Percentiles rank a stretch among this genome's conserved stretches.
Conservation (phyloP, 2,113 vertebrate species). For the Irena cyanogastra region DNA sequence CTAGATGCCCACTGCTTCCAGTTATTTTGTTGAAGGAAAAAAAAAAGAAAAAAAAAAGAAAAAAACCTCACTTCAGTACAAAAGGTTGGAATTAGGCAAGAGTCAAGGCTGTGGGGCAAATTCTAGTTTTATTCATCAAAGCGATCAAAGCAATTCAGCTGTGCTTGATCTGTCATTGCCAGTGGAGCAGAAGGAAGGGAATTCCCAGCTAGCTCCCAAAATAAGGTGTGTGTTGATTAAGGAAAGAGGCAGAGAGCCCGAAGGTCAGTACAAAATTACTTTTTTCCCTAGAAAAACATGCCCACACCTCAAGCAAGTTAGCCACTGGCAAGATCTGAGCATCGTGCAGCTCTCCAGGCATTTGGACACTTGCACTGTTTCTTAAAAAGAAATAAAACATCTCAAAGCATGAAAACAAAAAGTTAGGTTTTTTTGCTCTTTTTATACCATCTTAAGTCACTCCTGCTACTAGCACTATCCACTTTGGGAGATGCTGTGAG, state of each 20-base stretch:
- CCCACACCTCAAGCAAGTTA: background rate
- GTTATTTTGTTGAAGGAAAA: background rate
- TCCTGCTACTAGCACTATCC: background rate
- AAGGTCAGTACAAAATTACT: background rate
- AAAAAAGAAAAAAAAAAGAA: accelerated
- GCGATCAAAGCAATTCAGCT: background rate
- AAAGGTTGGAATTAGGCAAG: background rate
- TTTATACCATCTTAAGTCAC: background rate
- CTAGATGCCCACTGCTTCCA: background rate
- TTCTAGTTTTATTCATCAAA: background rate
- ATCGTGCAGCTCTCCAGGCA: background rate
- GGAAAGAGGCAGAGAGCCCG: background rate
- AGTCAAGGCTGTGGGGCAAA: background rate
- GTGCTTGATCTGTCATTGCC: slow-evolving; percentile 6
- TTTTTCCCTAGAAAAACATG: background rate
- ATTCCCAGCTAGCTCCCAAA: background rate
- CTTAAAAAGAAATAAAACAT: background rate
- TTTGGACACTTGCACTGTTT: background rate
- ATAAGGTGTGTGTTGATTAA: background rate
- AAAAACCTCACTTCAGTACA: background rate
- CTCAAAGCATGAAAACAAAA: background rate
- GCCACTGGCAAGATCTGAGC: background rate
- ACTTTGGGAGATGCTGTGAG: background rate
- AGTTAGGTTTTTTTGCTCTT: background rate
- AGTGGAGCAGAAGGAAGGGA: background rate